Conservation (phyloP, 2,888 invertebrate genomes). For the Leucoma salicis region DNA sequence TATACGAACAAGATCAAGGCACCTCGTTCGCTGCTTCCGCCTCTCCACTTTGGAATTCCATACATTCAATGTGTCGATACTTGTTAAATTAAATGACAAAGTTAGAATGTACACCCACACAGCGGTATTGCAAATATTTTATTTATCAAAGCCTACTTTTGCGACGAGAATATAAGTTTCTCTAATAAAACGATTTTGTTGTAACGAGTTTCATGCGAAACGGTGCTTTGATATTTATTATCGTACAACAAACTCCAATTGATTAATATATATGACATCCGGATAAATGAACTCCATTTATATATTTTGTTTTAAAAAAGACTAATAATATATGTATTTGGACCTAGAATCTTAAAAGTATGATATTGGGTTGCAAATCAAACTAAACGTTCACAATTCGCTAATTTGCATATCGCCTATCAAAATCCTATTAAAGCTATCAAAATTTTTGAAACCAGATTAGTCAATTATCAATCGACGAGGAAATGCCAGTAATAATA, state of each 20-base stretch:
- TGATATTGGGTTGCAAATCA: conserved; percentile 5
- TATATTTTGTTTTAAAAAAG: conserved; percentile 8
- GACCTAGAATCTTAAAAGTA: conserved; percentile 3
- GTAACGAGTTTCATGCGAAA: conserved; percentile 4
- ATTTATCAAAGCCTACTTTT: conserved; percentile 31
- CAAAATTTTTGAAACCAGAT: conserved; percentile 4
- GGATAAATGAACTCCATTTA: conserved; percentile 2
- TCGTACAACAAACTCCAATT: conserved; percentile 5
- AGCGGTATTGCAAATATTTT: conserved; percentile 34
- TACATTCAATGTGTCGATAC: conserved; percentile 36
- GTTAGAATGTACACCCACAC: conserved; percentile 28
- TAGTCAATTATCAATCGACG: conserved; percentile 12
- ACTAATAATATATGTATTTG: conserved; percentile 6
- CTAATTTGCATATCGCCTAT: conserved; percentile 11
- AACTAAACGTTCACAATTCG: conserved; percentile 7
- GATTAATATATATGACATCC: conserved; percentile 6
- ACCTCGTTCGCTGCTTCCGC: conserved; percentile 64
- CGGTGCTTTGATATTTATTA: conserved; percentile 4
- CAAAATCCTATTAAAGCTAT: conserved; percentile 5
- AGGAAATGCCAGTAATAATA: conserved; percentile 1
- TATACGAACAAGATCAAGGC: conserved; percentile 69
- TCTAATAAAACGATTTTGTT: conserved; percentile 10
- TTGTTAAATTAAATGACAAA: conserved; percentile 39
- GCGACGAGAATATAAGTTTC: conserved; percentile 12
- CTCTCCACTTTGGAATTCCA: conserved; percentile 61